Evolutionary conservation across 2,797 vertebrate species (phyloP).

Genomic region (Melanotaenia pygmaea): DNA sequence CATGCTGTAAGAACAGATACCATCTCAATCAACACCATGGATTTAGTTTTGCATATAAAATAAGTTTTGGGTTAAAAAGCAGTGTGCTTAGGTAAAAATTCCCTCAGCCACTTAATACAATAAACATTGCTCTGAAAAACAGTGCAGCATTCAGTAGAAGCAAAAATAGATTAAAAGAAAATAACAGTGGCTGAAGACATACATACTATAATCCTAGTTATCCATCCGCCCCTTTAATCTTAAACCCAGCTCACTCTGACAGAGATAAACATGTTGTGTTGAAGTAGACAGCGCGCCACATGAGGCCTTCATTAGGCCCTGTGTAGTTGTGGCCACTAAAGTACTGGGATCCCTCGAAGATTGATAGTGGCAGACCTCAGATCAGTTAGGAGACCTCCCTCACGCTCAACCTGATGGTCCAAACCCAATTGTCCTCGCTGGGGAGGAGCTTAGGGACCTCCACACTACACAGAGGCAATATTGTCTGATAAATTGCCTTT

Average conservation of each 20-base stretch:
- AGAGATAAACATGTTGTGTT: slow-evolving; percentile 70
- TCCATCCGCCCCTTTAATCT: slow-evolving; percentile 44
- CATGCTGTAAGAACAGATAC: no score
- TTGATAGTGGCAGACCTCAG: slow-evolving; percentile 71
- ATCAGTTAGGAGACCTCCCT: slow-evolving; percentile 70
- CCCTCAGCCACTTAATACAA: slow-evolving; percentile 4
- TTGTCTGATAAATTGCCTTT: slow-evolving; percentile 81
- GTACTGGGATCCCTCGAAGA: slow-evolving; percentile 68
- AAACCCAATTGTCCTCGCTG: slow-evolving; percentile 72
- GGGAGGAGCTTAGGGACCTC: slow-evolving; percentile 70
- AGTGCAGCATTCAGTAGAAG: not conserved
- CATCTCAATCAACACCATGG: no score
- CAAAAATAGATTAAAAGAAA: not conserved
- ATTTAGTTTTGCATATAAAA: slow-evolving; percentile 8
- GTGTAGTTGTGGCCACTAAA: slow-evolving; percentile 65
- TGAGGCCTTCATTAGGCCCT: slow-evolving; percentile 72
- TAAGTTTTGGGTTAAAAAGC: slow-evolving; percentile 42
- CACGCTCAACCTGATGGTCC: slow-evolving; percentile 52
- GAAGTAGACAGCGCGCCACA: slow-evolving; percentile 44
- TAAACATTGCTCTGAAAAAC: slow-evolving; percentile 5
- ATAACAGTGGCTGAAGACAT: slow-evolving; percentile 23
- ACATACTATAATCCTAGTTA: slow-evolving; percentile 29
- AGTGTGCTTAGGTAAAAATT: not conserved
- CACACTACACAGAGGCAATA: slow-evolving; percentile 78
- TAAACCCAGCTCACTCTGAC: slow-evolving; percentile 47